Percentiles rank a stretch among this genome's conserved stretches.
Conservation (phyloP, 2,113 vertebrate genomes). For the Bufo gargarizans region DNA sequence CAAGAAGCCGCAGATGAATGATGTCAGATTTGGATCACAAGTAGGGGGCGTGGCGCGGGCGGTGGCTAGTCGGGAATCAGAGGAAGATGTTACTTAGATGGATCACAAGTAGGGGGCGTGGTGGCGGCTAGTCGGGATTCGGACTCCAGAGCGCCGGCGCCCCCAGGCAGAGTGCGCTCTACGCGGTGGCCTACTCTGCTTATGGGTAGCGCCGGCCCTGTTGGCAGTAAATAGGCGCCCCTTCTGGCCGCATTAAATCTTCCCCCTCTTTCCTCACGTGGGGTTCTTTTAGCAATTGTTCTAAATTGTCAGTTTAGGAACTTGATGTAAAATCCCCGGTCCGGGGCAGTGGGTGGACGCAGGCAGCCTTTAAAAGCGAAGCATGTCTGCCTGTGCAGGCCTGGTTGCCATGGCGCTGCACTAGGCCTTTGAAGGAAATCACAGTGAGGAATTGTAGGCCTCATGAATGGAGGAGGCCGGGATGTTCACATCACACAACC, state of each 20-base stretch:
- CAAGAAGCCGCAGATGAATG: too few relatives aligned
- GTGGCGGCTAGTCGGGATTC: too few relatives aligned
- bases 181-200: too few relatives aligned
- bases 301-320: neutral
- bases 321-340: neutral
- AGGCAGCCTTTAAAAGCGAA: conserved; percentile 60
- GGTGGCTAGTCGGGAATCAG: too few relatives aligned
- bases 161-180: too few relatives aligned
- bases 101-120: too few relatives aligned
- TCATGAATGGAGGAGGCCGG: conserved; percentile 55
- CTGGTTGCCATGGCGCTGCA: conserved; percentile 69
- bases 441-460: conserved; percentile 55
- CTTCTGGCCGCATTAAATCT: neutral
- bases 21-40: too few relatives aligned
- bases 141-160: too few relatives aligned
- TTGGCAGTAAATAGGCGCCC: conserved; percentile 4
- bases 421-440: conserved; percentile 60
- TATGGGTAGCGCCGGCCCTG: too few relatives aligned
- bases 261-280: neutral
- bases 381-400: conserved; percentile 63
- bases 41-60: too few relatives aligned
- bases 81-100: too few relatives aligned
- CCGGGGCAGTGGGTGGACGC: conserved; percentile 55
- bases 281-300: neutral
- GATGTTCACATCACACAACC: conserved; percentile 5